Evolutionary conservation across 2,888 invertebrate genomes (phyloP), one percentile per base, ranked within the genome.

Genomic region (Tetropium fuscum): DNA sequence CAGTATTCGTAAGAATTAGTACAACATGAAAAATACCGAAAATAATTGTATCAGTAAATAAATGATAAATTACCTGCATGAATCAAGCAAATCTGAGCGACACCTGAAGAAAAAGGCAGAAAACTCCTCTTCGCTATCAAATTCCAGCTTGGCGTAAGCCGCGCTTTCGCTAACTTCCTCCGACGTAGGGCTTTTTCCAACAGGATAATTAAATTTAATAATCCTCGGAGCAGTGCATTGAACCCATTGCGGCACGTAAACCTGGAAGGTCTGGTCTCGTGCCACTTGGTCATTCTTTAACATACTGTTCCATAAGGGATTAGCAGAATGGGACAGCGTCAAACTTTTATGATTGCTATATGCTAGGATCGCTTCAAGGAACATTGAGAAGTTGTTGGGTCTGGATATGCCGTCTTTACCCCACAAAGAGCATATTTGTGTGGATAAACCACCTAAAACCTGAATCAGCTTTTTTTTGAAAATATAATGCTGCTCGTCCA

Each of bases 121-220:
- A 76, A 94, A 97, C 73, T 97, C 96, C 75, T 95, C 95, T 75
- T 97, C 96, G 45, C 92, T 90, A 79, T 97, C 96, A 80, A 93
- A 95, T 79, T 97, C 96, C 68, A 92, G 83, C 47, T 90, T 88
- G 0, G 92, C 90, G 78, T 92, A 95, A 3, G 78, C 70, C 1
- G 69, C 68, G 7, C 88, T 69, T 19, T 75, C 70, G 34, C 65
- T 71, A 3, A 74, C 64, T 10, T 66, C 68, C 15, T 73, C 73
- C 32, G 72, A 63, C 5, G 70, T 71, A 13, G 75, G 73, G n/a
- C 73, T 73, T 63, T 79, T 80, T 1, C 76, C 76, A 3, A 74
- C 66, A 2, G 91, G 90, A 78, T 89, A 92, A 65, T 76, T 71
- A 71, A 89, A 87, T 84, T 92, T 93, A 16, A 93, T 87, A 34